A percentile compares a stretch with the other conserved stretches of the same genome.
phyloP scores from a whole-genome alignment of 2,113 vertebrate genomes.

The Arizona elegans region DNA sequence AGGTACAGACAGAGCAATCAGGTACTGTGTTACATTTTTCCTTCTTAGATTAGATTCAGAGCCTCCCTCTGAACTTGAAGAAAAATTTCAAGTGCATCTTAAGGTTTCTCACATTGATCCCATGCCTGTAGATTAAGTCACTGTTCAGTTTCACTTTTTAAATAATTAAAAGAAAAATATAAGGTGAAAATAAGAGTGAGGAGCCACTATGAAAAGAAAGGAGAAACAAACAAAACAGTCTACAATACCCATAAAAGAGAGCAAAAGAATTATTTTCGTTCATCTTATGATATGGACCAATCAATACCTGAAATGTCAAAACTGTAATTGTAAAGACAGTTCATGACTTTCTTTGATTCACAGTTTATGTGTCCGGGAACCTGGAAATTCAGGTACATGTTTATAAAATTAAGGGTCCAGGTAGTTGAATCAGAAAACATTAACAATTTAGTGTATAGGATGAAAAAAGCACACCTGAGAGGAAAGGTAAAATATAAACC shows the following conservation, averaged over 20 bases:
- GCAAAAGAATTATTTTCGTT: background rate
- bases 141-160: background rate
- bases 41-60: background rate
- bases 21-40: background rate
- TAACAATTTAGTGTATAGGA: background rate
- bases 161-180: background rate
- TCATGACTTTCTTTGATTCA: background rate
- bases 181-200: background rate
- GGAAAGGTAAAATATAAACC: background rate
- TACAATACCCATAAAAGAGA: background rate
- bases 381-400: background rate
- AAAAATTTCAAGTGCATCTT: background rate
- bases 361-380: background rate
- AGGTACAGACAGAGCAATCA: background rate
- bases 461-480: background rate
- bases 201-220: background rate
- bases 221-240: background rate
- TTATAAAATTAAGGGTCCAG: background rate
- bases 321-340: background rate
- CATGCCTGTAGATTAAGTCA: background rate
- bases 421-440: background rate
- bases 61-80: background rate
- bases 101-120: background rate
- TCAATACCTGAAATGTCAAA: background rate
- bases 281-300: background rate